These are phyloP conservation scores for Accipiter cooperii DNA, from an alignment of 2,113 vertebrate genomes.

Conservation along the genomic window DNA sequence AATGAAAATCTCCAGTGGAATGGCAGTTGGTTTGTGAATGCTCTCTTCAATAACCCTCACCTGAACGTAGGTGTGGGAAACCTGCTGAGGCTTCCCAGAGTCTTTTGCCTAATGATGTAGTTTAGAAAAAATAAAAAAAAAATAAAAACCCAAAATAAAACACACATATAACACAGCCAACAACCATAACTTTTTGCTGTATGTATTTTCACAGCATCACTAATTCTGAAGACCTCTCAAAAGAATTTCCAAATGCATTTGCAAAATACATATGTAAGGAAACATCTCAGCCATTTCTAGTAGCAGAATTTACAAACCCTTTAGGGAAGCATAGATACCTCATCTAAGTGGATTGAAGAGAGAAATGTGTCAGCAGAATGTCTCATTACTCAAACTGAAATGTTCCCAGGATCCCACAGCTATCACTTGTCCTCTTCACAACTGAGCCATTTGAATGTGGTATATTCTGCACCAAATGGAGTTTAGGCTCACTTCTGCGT, in stretches of 20 bases:
- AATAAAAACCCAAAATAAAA: not conserved
- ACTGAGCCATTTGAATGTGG: not conserved
- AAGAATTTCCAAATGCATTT: not conserved
- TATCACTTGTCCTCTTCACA: constrained; percentile 3
- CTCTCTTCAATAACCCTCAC: constrained; percentile 95
- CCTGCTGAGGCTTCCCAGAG: constrained; percentile 85
- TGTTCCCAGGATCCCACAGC: constrained; percentile 29
- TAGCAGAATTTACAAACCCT: constrained; percentile 2
- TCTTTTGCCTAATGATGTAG: constrained; percentile 80
- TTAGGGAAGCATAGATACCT: constrained; percentile 39
- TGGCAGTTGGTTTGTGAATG: constrained; percentile 86
- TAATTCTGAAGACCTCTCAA: not conserved
- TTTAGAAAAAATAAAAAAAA: not conserved
- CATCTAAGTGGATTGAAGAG: constrained; percentile 1
- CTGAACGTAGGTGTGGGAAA: constrained; percentile 79
- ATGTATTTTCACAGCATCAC: not conserved
- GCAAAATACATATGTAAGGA: constrained; percentile 22
- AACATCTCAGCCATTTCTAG: not conserved
- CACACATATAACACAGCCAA: not conserved
- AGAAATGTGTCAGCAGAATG: constrained; percentile 33
- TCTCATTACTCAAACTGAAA: constrained; percentile 39
- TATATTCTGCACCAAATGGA: not conserved
- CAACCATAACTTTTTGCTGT: not conserved
- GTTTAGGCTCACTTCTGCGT: not conserved
- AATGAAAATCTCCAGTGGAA: constrained; percentile 91